phyloP scores from a whole-genome alignment of 2,113 vertebrate genomes.

The Cynopterus brachyotis region DNA sequence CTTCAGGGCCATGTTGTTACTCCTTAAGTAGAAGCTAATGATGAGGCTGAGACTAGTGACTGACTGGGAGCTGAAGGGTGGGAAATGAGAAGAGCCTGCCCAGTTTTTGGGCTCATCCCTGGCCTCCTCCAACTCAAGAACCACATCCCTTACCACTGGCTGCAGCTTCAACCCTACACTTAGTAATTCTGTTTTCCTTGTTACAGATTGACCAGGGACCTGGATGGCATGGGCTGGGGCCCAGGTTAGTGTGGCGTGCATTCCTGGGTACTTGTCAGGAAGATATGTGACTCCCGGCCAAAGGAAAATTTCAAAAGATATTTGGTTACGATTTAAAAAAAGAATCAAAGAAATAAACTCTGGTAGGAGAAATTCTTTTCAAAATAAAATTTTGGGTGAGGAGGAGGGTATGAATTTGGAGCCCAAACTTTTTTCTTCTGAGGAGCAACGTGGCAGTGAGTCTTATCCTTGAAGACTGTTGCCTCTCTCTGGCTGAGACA shows the following conservation, averaged over 20 bases:
- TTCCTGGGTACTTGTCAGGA: neutral
- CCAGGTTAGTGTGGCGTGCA: rapidly evolving
- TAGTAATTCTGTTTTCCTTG: neutral
- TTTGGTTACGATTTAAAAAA: neutral
- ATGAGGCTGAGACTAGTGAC: neutral
- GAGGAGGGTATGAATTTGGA: neutral
- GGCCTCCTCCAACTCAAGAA: neutral
- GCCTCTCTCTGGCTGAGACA: slow-evolving; percentile 35
- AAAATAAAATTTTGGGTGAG: neutral
- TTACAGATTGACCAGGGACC: neutral
- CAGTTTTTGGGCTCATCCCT: neutral
- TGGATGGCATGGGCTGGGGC: rapidly evolving
- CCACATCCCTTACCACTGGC: neutral
- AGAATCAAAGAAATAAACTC: neutral
- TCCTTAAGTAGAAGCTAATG: neutral
- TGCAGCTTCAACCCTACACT: neutral
- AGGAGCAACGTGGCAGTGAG: neutral
- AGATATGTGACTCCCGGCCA: neutral
- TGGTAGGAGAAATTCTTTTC: neutral
- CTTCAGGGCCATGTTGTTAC: neutral
- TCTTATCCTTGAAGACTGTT: neutral
- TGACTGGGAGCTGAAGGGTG: neutral
- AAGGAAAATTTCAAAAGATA: neutral
- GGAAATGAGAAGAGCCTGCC: neutral
- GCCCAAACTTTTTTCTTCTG: neutral